A percentile compares a stretch with the other conserved stretches of the same genome.
Conservation (phyloP, 2,113 vertebrate genomes). For the Archilochus colubris region DNA sequence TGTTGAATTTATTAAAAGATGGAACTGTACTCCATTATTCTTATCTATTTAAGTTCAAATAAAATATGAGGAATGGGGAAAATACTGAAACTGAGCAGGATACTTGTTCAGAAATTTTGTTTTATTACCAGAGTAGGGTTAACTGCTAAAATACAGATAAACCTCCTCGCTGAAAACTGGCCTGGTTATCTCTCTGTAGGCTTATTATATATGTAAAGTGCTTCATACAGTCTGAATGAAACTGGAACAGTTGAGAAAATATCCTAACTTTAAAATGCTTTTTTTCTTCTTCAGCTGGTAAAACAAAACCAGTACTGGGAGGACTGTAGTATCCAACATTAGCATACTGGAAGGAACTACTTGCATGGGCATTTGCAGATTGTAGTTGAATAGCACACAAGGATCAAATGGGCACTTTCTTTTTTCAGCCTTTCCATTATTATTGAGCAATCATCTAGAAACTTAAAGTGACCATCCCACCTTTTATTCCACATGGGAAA, state of each 20-base stretch:
- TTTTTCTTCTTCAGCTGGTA: background rate
- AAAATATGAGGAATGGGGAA: background rate
- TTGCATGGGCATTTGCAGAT: accelerated
- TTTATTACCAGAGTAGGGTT: conserved; percentile 42
- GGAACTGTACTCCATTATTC: background rate
- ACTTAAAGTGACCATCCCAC: background rate
- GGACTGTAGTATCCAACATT: accelerated
- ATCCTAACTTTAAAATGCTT: background rate
- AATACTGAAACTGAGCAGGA: conserved; percentile 48
- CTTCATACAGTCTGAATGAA: background rate
- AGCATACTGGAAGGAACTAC: background rate
- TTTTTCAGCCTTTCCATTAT: background rate
- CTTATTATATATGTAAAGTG: background rate
- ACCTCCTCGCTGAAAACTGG: background rate
- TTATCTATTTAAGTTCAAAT: background rate
- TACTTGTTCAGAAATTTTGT: conserved; percentile 17
- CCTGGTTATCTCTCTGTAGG: background rate
- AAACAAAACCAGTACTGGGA: background rate
- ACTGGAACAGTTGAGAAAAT: background rate
- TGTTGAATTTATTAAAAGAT: background rate
- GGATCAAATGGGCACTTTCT: background rate
- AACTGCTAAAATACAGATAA: conserved; percentile 50
- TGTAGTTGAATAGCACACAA: background rate
- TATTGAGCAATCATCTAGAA: background rate
- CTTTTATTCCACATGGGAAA: background rate